Conservation (phyloP, 2,888 invertebrate genomes). For the Timema podura region DNA sequence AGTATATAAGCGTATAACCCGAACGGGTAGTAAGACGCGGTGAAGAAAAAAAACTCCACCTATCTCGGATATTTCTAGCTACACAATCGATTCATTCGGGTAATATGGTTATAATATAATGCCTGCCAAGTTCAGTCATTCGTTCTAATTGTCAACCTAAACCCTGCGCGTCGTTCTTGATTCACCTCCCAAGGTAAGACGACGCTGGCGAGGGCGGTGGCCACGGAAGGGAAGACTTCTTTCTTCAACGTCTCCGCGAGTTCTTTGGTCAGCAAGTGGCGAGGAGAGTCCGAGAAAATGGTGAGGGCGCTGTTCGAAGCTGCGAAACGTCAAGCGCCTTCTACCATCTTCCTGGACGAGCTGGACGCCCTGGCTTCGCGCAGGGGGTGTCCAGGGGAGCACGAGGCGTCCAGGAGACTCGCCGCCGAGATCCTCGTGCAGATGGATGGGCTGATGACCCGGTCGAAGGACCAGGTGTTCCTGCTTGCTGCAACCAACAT, state of each 20-base stretch:
- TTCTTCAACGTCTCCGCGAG: conserved; percentile 91
- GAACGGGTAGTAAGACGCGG: too few relatives aligned
- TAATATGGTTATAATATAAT: too few relatives aligned
- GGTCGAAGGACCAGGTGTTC: conserved; percentile 62
- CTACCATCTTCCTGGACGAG: conserved; percentile 91
- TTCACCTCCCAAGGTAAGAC: conserved; percentile 62
- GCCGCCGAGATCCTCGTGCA: conserved; percentile 85
- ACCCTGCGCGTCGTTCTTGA: too few relatives aligned
- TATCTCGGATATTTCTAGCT: too few relatives aligned
- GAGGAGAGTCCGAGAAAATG: conserved; percentile 93
- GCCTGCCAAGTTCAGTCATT: too few relatives aligned
- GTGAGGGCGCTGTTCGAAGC: conserved; percentile 84
- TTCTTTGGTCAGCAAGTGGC: conserved; percentile 90
- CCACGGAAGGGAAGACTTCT: conserved; percentile 70
- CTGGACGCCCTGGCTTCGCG: conserved; percentile 77
- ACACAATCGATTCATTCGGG: too few relatives aligned
- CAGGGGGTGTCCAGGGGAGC: conserved; percentile 57
- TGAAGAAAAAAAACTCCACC: too few relatives aligned
- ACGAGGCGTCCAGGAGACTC: conserved; percentile 82
- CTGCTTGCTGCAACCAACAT: conserved; percentile 85
- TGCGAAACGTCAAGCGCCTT: conserved; percentile 79
- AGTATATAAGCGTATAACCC: too few relatives aligned
- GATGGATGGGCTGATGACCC: conserved; percentile 68
- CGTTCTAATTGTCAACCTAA: too few relatives aligned
- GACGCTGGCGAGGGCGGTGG: conserved; percentile 81